A percentile compares a stretch with the other conserved stretches of the same genome.
phyloP scores from a whole-genome alignment of 2,888 invertebrate species.

The Gastrophysa polygoni region DNA sequence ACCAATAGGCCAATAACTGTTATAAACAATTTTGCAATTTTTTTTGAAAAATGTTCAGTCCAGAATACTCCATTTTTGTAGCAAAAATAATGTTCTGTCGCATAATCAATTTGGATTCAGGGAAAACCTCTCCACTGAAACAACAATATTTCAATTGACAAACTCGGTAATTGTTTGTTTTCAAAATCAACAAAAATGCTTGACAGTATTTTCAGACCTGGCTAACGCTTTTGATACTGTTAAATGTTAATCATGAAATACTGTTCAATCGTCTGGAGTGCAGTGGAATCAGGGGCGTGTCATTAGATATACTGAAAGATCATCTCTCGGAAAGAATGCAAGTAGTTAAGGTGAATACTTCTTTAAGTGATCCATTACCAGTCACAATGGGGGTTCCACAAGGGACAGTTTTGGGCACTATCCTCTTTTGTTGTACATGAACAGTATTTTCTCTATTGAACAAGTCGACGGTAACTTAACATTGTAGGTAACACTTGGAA shows the following conservation, averaged over 20 bases:
- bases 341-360: background rate
- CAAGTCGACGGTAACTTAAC: conserved; percentile 21
- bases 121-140: background rate
- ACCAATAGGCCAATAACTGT: conserved; percentile 1
- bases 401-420: no score
- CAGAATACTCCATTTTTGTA: no score
- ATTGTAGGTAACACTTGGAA: no score
- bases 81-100: no score
- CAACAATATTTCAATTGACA: background rate
- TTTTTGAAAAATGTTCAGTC: no score
- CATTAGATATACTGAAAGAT: no score
- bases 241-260: no score
- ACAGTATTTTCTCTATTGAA: background rate
- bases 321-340: background rate
- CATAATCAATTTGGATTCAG: background rate
- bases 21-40: background rate
- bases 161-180: background rate
- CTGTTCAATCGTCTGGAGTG: background rate
- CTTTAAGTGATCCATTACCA: conserved; percentile 2
- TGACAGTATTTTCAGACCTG: no score
- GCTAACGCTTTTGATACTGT: background rate
- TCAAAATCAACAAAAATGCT: background rate
- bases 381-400: background rate
- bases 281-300: no score
- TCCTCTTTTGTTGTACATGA: background rate